phyloP scores from a whole-genome alignment of 2,113 vertebrate species.

The Ailuropoda melanoleuca region DNA sequence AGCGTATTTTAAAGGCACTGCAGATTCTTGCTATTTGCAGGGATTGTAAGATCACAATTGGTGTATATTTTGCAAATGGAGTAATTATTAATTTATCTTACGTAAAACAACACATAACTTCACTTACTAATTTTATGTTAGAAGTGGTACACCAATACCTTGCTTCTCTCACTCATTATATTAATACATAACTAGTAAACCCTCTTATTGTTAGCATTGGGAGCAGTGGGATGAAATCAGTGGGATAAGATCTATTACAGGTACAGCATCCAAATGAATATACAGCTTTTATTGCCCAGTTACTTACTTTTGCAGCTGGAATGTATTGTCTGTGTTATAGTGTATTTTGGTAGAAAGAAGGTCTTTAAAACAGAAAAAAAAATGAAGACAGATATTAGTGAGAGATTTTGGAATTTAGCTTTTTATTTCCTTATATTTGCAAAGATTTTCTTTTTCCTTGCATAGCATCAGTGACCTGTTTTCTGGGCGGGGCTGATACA shows the following conservation, averaged over 20 bases:
- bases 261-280: not conserved
- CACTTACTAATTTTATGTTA: not conserved
- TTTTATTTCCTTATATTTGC: not conserved
- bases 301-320: not conserved
- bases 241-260: not conserved
- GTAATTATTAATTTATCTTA: conserved; percentile 6
- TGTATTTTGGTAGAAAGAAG: conserved; percentile 17
- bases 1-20: not conserved
- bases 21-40: not conserved
- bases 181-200: not conserved
- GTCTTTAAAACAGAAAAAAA: not conserved
- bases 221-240: not conserved
- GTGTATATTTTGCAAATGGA: not conserved
- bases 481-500: not conserved
- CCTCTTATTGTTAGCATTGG: not conserved
- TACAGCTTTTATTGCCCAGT: not conserved
- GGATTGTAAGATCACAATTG: not conserved
- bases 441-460: not conserved
- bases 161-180: not conserved
- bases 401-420: not conserved
- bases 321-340: not conserved
- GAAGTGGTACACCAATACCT: not conserved
- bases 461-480: not conserved
- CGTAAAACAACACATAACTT: not conserved
- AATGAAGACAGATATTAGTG: not conserved